Conservation (phyloP, 2,797 vertebrate genomes). For the Crenichthys baileyi region DNA sequence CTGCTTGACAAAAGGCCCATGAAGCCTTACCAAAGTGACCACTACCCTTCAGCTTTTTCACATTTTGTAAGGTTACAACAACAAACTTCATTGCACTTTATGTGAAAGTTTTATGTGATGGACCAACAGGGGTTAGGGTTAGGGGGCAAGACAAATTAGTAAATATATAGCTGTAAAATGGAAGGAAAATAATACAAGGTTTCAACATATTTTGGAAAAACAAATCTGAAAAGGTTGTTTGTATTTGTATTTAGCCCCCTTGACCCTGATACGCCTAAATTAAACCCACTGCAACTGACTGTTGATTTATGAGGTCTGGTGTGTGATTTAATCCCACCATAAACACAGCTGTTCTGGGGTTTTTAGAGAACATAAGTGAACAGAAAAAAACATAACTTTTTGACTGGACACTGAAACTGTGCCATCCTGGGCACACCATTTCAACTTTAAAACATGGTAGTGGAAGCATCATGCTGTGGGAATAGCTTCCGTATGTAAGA, state of each 20-base stretch:
- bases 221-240: neutral
- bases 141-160: too few species aligned
- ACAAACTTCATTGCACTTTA: neutral
- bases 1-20: constrained; percentile 80
- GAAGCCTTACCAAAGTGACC: too few species aligned
- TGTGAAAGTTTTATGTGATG: neutral
- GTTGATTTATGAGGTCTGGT: neutral
- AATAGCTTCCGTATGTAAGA: neutral
- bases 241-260: neutral
- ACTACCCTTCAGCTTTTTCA: neutral
- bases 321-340: neutral
- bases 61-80: neutral
- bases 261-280: neutral
- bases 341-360: neutral
- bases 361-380: neutral
- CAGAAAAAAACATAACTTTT: neutral
- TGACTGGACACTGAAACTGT: too few species aligned
- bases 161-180: neutral
- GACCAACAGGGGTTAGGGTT: too few species aligned
- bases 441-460: neutral
- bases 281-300: neutral
- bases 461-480: neutral
- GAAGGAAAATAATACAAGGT: neutral
- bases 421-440: neutral
- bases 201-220: neutral